Evolutionary conservation across 2,113 vertebrate genomes (phyloP).

Genomic region (Arvicanthis niloticus): DNA sequence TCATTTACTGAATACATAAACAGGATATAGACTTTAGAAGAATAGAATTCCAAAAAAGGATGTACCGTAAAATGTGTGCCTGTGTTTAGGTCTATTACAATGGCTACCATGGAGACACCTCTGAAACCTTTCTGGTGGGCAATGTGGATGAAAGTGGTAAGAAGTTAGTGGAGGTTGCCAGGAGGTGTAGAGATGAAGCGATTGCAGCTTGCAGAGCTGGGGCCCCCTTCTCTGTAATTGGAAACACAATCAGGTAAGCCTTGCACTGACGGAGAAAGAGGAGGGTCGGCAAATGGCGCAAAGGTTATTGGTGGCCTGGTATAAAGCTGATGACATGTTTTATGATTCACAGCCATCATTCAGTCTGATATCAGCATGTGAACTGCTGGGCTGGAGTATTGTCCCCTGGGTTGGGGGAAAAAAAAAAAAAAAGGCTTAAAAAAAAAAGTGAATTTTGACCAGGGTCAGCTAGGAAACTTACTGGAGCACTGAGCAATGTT

Average conservation of each 20-base stretch:
- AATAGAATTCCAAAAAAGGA: conserved; percentile 68
- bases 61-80: conserved; percentile 81
- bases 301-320: conserved; percentile 93
- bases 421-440: conserved; percentile 86
- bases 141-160: conserved; percentile 92
- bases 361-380: conserved; percentile 94
- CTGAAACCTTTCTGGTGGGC: conserved; percentile 97
- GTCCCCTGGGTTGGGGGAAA: conserved; percentile 84
- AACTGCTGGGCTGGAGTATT: conserved; percentile 91
- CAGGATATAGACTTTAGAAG: conserved; percentile 61
- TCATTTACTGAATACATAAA: conserved; percentile 39
- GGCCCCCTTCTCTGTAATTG: conserved; percentile 94
- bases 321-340: conserved; percentile 95
- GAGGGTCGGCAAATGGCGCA: conserved; percentile 91
- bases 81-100: conserved; percentile 94
- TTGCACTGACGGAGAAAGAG: conserved; percentile 89
- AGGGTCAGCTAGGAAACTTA: conserved; percentile 89
- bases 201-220: conserved; percentile 94
- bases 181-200: conserved; percentile 95
- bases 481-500: conserved; percentile 85
- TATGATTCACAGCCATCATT: conserved; percentile 94
- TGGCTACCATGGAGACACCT: conserved; percentile 98
- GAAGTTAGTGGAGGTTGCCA: conserved; percentile 92
- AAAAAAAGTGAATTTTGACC: conserved; percentile 88
- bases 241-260: conserved; percentile 97